Conservation (phyloP, 2,888 invertebrate genomes). For the Lepetodrilus schrolli region DNA sequence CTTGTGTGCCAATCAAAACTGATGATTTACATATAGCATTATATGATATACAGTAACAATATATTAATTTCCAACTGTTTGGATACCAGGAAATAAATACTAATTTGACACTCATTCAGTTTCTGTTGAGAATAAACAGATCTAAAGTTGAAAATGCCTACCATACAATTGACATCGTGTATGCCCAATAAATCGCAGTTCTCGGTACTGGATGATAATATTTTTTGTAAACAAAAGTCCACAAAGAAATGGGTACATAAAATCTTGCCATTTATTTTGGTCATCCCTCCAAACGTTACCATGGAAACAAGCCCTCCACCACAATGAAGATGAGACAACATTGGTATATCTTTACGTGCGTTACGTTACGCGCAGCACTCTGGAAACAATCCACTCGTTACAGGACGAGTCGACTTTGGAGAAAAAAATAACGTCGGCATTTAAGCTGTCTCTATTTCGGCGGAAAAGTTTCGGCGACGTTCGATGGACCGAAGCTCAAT, state of each 20-base stretch:
- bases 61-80: slow-evolving; percentile 10
- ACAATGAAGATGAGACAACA: slow-evolving; percentile 10
- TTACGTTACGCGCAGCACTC: not conserved
- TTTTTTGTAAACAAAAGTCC: not conserved
- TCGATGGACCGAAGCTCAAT: slow-evolving; percentile 34
- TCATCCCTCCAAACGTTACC: no score
- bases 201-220: not conserved
- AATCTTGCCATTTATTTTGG: slow-evolving; percentile 12
- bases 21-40: not conserved
- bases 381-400: not conserved
- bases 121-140: not conserved
- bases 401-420: no score
- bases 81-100: slow-evolving; percentile 15
- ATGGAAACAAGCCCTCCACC: slow-evolving; percentile 14
- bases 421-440: not conserved
- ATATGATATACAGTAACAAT: no score
- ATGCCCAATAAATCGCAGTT: not conserved
- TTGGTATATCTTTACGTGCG: not conserved
- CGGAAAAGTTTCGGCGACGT: slow-evolving; percentile 35
- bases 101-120: not conserved
- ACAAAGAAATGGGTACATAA: not conserved
- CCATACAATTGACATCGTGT: not conserved
- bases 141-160: not conserved
- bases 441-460: slow-evolving; percentile 44
- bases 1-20: not conserved